Base-by-base conservation (phyloP, 2,797 vertebrate genomes). In the Hozukius guyotensis region DNA sequence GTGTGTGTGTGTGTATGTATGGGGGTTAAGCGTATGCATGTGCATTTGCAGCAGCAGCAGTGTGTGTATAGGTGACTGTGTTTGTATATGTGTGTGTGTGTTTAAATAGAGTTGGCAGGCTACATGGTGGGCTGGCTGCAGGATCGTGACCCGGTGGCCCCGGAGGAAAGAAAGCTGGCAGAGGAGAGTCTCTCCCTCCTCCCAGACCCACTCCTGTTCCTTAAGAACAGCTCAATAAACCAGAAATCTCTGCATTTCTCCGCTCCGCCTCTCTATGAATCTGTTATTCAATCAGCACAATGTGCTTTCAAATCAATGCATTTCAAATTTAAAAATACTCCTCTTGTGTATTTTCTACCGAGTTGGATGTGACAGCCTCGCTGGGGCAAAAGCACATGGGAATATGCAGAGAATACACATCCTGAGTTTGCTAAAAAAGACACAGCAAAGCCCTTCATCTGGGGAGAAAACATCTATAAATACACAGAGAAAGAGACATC, bases 91-190 rank as follows among this genome's bases (percentile, higher is more conserved):
- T 67, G 82, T 78, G 76, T 67, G 82, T 78, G 77, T 75, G 75
- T 82, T 80, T 76, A 81, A 86, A 75, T 74, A n/a, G 66, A 88
- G 74, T 61, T 91, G 88, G 87, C 88, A 91, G 88, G 81, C 27
- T 60, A 85, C 88, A 87, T n/a, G 70, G 60, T 84, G 87, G 75
- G 83, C 79, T 87, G 85, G 75, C 82, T 85, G 88, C 81, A 90
- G 77, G 80, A 84, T 78, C 42, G 12, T 90, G 85, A 91, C 91
- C 87, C 4, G 42, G 36, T 88, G 84, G 83, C 66, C 74, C 79
- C 27, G 1, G 55, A 76, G 86, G 72, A 55, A 66, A 75, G 53
- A 75, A 63, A 72, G 22, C 74, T 90, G 88, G 83, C 85, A 83
- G 57, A 74, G 38, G 8, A 72, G 72, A 52, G 25, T 3, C n/a